A percentile compares a stretch with the other conserved stretches of the same genome.
phyloP scores from a whole-genome alignment of 2,113 vertebrate genomes.

The Lethenteron camtschaticum region DNA sequence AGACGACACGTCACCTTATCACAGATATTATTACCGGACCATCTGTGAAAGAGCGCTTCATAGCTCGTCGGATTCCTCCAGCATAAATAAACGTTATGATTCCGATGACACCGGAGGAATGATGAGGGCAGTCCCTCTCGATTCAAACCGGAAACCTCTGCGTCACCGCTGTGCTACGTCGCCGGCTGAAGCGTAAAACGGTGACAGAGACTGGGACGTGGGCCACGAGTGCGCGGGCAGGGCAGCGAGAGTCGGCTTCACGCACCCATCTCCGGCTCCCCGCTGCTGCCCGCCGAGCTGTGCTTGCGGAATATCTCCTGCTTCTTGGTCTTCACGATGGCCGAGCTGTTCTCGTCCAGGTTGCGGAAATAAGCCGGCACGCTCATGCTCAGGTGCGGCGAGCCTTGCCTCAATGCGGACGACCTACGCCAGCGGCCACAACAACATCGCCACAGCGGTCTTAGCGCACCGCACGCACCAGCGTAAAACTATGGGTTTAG shows the following conservation, averaged over 20 bases:
- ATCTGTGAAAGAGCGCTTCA: too few relatives aligned
- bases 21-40: too few relatives aligned
- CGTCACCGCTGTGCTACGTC: too few relatives aligned
- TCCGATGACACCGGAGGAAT: too few relatives aligned
- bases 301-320: slow-evolving; percentile 99
- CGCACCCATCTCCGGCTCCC: slow-evolving; percentile 94
- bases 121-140: too few relatives aligned
- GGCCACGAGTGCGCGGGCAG: background rate
- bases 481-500: too few relatives aligned
- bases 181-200: too few relatives aligned
- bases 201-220: background rate
- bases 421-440: slow-evolving; percentile 2
- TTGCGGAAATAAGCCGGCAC: background rate
- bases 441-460: background rate
- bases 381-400: background rate
- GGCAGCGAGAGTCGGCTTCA: slow-evolving; percentile 16
- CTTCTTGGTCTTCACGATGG: slow-evolving; percentile 95
- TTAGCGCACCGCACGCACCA: background rate
- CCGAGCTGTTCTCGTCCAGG: slow-evolving; percentile 59
- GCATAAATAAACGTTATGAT: too few relatives aligned
- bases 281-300: slow-evolving; percentile 62
- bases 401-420: background rate
- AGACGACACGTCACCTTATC: too few relatives aligned
- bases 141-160: too few relatives aligned
- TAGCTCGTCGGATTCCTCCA: too few relatives aligned